Evolutionary conservation across 2,797 vertebrate genomes (phyloP).

Genomic region (Percopsis omiscomaycus): DNA sequence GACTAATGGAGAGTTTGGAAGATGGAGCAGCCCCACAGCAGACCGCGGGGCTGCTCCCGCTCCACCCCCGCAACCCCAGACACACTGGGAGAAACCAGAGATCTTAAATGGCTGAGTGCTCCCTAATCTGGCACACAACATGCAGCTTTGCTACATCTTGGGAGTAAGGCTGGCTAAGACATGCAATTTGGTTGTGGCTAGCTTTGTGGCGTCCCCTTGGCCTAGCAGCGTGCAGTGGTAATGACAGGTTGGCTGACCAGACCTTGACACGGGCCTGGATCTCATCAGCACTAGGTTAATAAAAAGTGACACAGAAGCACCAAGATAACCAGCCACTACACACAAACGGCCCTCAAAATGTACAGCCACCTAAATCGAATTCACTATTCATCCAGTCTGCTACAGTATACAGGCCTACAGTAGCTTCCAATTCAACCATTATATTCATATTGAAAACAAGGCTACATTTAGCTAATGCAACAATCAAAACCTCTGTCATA

Average conservation of each 20-base stretch:
- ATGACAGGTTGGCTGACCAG: conserved; percentile 74
- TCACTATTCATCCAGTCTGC: conserved; percentile 36
- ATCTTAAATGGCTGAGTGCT: conserved; percentile 59
- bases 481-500: conserved; percentile 13
- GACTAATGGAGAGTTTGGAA: conserved; percentile 64
- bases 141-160: conserved; percentile 47
- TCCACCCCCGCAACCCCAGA: conserved; percentile 57
- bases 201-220: conserved; percentile 58
- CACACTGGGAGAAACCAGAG: conserved; percentile 56
- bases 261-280: conserved; percentile 72
- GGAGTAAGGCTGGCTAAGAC: conserved; percentile 51
- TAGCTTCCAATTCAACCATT: conserved; percentile 23
- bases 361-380: conserved; percentile 63
- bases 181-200: conserved; percentile 66
- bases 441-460: conserved; percentile 20
- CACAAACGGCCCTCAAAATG: conserved; percentile 60
- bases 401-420: conserved; percentile 10
- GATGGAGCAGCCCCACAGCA: conserved; percentile 35
- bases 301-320: conserved; percentile 53
- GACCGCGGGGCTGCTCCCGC: conserved; percentile 40
- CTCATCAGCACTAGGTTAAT: conserved; percentile 57
- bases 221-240: conserved; percentile 60
- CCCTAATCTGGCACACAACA: conserved; percentile 60
- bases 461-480: conserved; percentile 21
- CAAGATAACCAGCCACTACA: conserved; percentile 58